Base-by-base conservation (phyloP, 1,140 invertebrate species). In the Leguminivora glycinivorella region DNA sequence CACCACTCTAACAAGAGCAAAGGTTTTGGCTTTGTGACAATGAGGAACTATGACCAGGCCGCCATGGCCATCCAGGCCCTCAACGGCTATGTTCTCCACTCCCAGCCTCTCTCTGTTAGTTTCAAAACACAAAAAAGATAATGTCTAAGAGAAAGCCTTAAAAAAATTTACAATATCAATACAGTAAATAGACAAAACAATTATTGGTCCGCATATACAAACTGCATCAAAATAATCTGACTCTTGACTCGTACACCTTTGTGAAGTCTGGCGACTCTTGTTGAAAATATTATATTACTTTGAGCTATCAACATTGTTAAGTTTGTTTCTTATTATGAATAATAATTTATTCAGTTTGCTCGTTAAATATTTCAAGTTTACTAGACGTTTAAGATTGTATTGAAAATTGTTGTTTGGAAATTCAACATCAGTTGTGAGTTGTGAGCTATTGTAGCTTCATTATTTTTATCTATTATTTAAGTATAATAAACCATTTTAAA, bases 1-100 rank as follows among this genome's bases (percentile, higher is more conserved):
- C 95, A 98, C 85, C 96, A 98, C 90, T 98, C 98, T 77, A 98
- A 99, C 93, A 99, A 99, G 93, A 99, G 98, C 95, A 99, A 99
- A 93, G 99, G 99, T 76, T 99, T 99, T 90, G 99, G 98, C 47
- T 99, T 99, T 92, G 98, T 99, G 43, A 99, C 98, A 73, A 99
- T 99, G 99, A 98, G 98, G 89, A 99, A 99, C 92, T 99, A 99
- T 91, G 98, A 99, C 85, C 98, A 99, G 89, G 98, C 98, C 14
- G 95, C 98, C 14, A 97, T 98, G 84, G 98, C 99, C 75, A 99
- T 99, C 85, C 97, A 98, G 88, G 97, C 97, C 75, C 94, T 99
- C 73, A 99, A 99, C 91, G 99, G 99, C 68, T 99, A 99, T 92
- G 97, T 98, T 75, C 93, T 99, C 69, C 98, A 98, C 80, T 98